Percentiles rank a stretch among this genome's conserved stretches.
These are phyloP conservation scores for Telmatherina bonti DNA, from an alignment of 2,797 vertebrate genomes.

Conservation along the genomic window DNA sequence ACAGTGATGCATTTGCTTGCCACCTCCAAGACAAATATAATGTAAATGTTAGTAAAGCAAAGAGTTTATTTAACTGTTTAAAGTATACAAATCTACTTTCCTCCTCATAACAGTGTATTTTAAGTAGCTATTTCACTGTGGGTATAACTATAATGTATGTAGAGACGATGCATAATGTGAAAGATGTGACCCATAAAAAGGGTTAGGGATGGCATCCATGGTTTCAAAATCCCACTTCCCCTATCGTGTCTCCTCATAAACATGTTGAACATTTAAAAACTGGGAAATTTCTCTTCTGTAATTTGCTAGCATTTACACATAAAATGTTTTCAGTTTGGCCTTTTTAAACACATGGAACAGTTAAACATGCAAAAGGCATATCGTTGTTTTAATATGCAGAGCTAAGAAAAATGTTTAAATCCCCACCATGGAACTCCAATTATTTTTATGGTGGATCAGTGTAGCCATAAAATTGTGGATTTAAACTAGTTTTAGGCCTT, in stretches of 20 bases:
- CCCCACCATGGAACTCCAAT: too few species aligned
- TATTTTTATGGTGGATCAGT: too few species aligned
- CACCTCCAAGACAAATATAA: background rate
- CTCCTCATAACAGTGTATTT: background rate
- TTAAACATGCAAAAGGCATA: too few species aligned
- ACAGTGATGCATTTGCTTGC: background rate
- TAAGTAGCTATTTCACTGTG: background rate
- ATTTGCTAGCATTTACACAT: background rate
- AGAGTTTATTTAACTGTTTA: background rate
- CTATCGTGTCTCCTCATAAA: background rate
- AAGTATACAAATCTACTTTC: background rate
- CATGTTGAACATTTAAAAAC: background rate
- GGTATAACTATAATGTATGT: background rate
- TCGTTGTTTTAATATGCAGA: too few species aligned
- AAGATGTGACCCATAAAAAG: background rate
- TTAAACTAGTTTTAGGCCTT: too few species aligned
- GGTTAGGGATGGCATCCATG: background rate
- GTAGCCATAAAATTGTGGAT: too few species aligned
- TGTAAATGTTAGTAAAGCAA: slow-evolving; percentile 3
- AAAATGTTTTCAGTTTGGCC: too few species aligned
- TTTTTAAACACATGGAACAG: too few species aligned
- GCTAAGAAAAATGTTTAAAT: too few species aligned
- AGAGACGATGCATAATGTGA: background rate
- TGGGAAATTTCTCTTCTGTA: background rate
- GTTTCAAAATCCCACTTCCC: background rate